These are phyloP conservation scores for Apodemia duryi DNA, from an alignment of 2,888 invertebrate genomes.

Conservation along the genomic window DNA sequence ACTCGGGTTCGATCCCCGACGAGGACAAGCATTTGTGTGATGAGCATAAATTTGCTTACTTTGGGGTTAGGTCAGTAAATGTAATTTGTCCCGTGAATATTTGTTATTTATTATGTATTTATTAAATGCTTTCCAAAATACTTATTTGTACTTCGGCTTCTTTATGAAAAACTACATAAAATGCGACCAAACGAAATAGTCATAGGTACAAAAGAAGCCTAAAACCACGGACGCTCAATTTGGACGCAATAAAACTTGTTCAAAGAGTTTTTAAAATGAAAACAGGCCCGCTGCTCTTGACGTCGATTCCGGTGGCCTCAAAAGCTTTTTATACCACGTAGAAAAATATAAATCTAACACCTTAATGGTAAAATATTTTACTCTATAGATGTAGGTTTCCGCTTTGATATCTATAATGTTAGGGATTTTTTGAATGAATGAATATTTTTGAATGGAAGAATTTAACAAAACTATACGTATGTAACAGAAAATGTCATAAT, in stretches of 20 bases:
- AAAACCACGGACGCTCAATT: conserved; percentile 1
- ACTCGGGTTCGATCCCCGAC: too few relatives aligned
- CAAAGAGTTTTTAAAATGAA: conserved; percentile 17
- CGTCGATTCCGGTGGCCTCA: conserved; percentile 29
- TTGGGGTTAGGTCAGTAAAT: too few relatives aligned
- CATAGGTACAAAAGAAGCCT: neutral
- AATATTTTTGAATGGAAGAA: neutral
- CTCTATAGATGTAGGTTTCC: neutral
- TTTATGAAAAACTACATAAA: neutral
- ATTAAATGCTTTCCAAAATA: too few relatives aligned
- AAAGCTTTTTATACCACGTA: conserved; percentile 28
- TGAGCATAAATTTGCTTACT: too few relatives aligned
- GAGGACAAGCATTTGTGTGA: too few relatives aligned
- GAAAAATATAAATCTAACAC: conserved; percentile 31
- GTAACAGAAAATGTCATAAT: too few relatives aligned
- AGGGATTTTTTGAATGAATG: neutral
- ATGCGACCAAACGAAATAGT: neutral
- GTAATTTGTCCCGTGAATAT: too few relatives aligned
- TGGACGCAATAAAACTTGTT: conserved; percentile 13
- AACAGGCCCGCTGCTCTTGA: conserved; percentile 29
- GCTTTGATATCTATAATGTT: neutral
- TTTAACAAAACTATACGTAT: neutral
- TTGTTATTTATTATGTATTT: too few relatives aligned
- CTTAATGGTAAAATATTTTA: neutral
- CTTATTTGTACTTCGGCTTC: neutral